Percentiles rank a stretch among this genome's conserved stretches.
These are phyloP conservation scores for Lepisosteus osseus DNA, from an alignment of 2,113 vertebrate genomes.

Conservation along the genomic window DNA sequence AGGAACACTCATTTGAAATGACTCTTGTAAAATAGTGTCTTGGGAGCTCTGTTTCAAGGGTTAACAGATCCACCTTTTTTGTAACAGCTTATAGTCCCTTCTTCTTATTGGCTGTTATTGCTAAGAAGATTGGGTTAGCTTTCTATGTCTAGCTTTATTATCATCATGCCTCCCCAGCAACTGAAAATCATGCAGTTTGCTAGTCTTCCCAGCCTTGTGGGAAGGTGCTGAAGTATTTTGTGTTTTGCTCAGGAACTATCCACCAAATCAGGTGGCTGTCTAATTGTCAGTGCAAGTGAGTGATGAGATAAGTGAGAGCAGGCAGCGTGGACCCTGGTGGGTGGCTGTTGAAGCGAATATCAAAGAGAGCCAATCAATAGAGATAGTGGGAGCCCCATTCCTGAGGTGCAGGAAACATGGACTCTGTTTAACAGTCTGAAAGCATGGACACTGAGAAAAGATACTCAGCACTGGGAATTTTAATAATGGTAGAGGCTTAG, in stretches of 20 bases:
- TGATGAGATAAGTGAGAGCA: conserved; percentile 52
- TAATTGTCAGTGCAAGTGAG: conserved; percentile 62
- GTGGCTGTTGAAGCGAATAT: conserved; percentile 54
- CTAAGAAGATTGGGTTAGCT: too few species aligned
- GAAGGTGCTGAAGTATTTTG: too few species aligned
- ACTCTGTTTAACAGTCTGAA: conserved; percentile 51
- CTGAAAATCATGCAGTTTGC: too few species aligned
- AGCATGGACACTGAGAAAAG: conserved; percentile 27
- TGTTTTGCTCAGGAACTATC: conserved; percentile 36
- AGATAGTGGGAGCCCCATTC: conserved; percentile 56
- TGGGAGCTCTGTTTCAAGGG: too few species aligned
- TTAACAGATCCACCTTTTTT: too few species aligned
- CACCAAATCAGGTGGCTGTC: conserved; percentile 51
- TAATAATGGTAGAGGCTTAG: conserved; percentile 35
- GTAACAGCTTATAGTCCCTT: too few species aligned
- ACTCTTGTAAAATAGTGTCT: too few species aligned
- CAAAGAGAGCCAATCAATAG: conserved; percentile 58
- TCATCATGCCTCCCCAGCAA: too few species aligned
- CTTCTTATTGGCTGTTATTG: too few species aligned
- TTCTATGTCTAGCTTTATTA: too few species aligned
- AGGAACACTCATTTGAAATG: too few species aligned
- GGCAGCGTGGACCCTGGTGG: conserved; percentile 35
- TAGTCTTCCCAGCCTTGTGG: too few species aligned
- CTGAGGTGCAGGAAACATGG: conserved; percentile 33
- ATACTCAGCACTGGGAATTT: conserved; percentile 44